Conservation (phyloP, 2,888 invertebrate species). For the Phlogophora meticulosa region DNA sequence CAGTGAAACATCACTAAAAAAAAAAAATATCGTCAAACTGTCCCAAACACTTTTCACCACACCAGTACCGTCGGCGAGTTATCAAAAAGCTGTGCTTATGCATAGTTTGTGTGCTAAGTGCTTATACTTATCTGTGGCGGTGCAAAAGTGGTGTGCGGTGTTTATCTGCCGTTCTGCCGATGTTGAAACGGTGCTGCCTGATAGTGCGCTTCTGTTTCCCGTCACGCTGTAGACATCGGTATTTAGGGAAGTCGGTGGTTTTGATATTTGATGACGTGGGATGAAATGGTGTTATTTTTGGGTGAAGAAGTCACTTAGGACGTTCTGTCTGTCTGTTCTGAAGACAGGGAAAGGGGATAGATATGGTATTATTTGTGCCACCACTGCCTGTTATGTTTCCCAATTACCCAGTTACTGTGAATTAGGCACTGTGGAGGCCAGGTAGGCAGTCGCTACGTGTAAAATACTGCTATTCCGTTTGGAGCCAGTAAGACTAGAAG, state of each 20-base stretch:
- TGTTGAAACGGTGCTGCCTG: conserved; percentile 56
- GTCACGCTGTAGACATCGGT: conserved; percentile 48
- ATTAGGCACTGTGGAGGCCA: no score
- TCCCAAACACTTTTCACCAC: conserved; percentile 49
- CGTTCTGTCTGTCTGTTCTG: background rate
- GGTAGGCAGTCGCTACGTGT: no score
- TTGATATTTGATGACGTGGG: conserved; percentile 29
- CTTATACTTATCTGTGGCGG: conserved; percentile 71
- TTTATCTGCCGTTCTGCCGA: conserved; percentile 60
- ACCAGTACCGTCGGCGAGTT: conserved; percentile 69
- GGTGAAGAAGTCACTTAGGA: background rate
- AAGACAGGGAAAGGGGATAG: no score
- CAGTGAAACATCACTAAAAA: no score
- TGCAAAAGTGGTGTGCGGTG: conserved; percentile 65
- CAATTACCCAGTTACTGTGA: no score
- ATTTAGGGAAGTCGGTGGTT: conserved; percentile 23
- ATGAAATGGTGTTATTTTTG: conserved; percentile 25
- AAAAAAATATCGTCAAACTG: no score
- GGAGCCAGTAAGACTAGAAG: no score
- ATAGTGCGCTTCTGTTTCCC: conserved; percentile 58
- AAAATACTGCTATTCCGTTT: no score
- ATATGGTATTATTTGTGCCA: no score
- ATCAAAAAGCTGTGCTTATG: conserved; percentile 78
- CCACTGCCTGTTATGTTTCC: no score
- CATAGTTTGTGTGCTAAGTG: conserved; percentile 78